Base-by-base conservation (phyloP, 2,888 invertebrate species). In the Aplocera efformata region DNA sequence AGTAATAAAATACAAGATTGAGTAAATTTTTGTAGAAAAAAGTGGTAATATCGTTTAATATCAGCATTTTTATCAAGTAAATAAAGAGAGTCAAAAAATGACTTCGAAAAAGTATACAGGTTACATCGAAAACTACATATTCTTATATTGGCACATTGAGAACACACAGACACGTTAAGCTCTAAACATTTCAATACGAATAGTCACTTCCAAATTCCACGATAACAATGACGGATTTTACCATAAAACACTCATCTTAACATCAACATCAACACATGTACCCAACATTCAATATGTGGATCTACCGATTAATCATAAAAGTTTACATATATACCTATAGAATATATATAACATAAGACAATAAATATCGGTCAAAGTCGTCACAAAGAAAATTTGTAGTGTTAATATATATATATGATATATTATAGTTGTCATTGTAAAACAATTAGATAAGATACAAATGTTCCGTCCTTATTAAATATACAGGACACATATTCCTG, bases 111-210 rank as follows among this genome's bases (percentile, higher is more conserved):
- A 31, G 11, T 29, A 35, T 11, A 17, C 9, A 32, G 20, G 17
- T 29, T n/a, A 62, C 70, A 71, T 58, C 54, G 42, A 38, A 7
- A 4, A 36, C 42, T 52, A 52, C 28, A 32, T 48, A 53, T n/a
- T n/a, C n/a, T 53, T 47, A 47, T 44, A 74, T 68, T 79, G 76
- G 79, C 77, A 79, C 79, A 65, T 70, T 46, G 44, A 77, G 75
- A 80, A 80, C 78, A 79, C 75, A 73, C 68, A 39, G 66, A 75
- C 60, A 68, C 48, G 50, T 56, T 67, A 70, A 70, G 66, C 67
- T 72, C 66, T 53, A 50, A 60, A 63, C 32, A 44, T 45, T 35
- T 32, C 33, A 36, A 50, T 28, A 47, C 33, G 27, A 34, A 42
- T 36, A 7, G 20, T 30, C 42, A 37, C 24, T 38, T 40, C 20